Percentiles rank a stretch among this genome's conserved stretches.
These are phyloP conservation scores for Perdix hodgsoniae DNA, from an alignment of 2,797 vertebrate genomes.

Conservation along the genomic window DNA sequence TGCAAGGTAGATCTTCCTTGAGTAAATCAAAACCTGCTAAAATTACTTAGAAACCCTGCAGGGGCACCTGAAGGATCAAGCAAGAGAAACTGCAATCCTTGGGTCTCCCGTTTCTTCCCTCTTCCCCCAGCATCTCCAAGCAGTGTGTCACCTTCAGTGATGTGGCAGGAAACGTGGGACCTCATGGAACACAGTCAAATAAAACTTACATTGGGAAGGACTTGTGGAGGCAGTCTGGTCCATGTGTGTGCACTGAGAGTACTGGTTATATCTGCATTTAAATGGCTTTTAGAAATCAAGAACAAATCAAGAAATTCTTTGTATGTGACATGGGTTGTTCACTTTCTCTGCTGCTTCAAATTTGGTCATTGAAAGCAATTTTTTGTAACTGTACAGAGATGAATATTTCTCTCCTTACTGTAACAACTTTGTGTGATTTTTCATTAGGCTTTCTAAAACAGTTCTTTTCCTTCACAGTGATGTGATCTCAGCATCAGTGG, in stretches of 20 bases:
- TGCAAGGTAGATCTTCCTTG: not conserved
- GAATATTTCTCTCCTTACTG: not conserved
- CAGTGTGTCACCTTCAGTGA: not conserved
- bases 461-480: not conserved
- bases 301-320: not conserved
- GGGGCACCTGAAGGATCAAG: not conserved
- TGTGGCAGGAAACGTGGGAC: not conserved
- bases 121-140: not conserved
- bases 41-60: not conserved
- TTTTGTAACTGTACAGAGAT: not conserved
- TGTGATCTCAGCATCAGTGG: not conserved
- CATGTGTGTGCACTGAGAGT: rapidly evolving
- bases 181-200: rapidly evolving
- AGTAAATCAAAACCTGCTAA: not conserved
- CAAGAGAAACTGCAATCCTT: not conserved
- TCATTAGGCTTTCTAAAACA: not conserved
- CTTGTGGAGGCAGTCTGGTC: not conserved
- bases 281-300: not conserved
- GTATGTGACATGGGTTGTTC: not conserved
- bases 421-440: not conserved
- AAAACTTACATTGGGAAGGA: not conserved
- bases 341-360: not conserved
- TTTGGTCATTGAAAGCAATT: not conserved
- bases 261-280: not conserved
- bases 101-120: not conserved